Conservation (phyloP, 2,888 invertebrate genomes). For the Watsonalla binaria region DNA sequence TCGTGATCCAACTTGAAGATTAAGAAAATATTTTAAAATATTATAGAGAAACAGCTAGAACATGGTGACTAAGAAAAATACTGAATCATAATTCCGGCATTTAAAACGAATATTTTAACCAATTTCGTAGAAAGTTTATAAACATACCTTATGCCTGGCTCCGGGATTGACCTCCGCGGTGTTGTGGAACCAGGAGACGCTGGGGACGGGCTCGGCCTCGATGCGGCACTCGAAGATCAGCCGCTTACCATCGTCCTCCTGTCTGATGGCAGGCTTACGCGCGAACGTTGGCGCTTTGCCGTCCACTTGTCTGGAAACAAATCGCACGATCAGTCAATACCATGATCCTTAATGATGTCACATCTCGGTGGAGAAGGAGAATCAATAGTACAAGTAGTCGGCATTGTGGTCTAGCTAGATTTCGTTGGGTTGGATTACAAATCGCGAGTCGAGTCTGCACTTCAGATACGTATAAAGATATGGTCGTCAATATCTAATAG, state of each 20-base stretch:
- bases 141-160: conserved; percentile 89
- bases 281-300: conserved; percentile 98
- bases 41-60: neutral
- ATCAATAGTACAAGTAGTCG: too few species aligned
- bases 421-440: too few species aligned
- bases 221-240: conserved; percentile 96
- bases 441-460: too few species aligned
- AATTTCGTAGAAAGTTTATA: conserved; percentile 6
- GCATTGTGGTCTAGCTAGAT: too few species aligned
- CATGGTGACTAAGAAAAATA: neutral
- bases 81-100: too few species aligned
- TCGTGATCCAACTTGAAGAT: too few species aligned
- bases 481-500: too few species aligned
- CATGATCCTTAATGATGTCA: too few species aligned
- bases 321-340: neutral
- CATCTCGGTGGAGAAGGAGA: too few species aligned
- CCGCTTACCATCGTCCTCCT: conserved; percentile 97
- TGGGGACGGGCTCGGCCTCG: conserved; percentile 94
- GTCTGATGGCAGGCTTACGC: conserved; percentile 97
- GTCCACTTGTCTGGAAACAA: conserved; percentile 92
- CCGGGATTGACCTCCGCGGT: conserved; percentile 88
- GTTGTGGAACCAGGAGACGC: conserved; percentile 94
- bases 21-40: too few species aligned
- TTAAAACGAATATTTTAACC: too few species aligned
- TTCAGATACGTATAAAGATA: too few species aligned